Base-by-base conservation (phyloP, 2,113 vertebrate species). In the Ageneiosus marmoratus region DNA sequence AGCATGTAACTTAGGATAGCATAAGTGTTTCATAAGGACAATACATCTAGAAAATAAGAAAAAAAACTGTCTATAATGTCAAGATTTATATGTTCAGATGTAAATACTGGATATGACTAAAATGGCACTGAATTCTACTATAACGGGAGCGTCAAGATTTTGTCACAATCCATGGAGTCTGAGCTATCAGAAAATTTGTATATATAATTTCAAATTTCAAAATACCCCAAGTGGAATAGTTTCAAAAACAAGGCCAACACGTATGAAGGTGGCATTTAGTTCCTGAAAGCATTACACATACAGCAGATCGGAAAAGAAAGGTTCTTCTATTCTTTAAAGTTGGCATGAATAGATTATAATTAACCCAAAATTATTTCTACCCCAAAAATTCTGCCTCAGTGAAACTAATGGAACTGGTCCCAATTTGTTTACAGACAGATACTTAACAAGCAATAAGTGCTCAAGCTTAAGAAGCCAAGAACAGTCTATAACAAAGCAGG, bases 361-460 rank as follows among this genome's bases (percentile, higher is more conserved):
- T 70, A 67, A 63, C 88, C 91, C 86, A 32, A 62, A n/a, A 24
- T 55, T 15, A 12, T 27, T 27, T 29, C 65, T 22, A 69, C 4
- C 6, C 44, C 89, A 88, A 58, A 41, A 90, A 84, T 58, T 53
- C 46, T 67, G 69, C 50, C 79, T 32, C 44, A 60, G 80, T 69
- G 79, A 62, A 90, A 56, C 74, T 72, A 81, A 55, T 86, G 34
- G 80, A 89, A 74, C 83, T 81, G 62, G 73, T 87, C 86, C 87
- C 93, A 92, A 94, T 95, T 90, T 86, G 85, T 85, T 89, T 37
- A 69, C 80, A 67, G 44, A 86, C 53, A 70, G 83, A 75, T 86
- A 81, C 82, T 83, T 86, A 88, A 90, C 65, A 51, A 74, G 77
- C 20, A 48, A 51, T 13, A 77, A 32, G 37, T 77, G 63, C 60